Evolutionary conservation across 2,113 vertebrate genomes (phyloP).

Genomic region (Salvator merianae): DNA sequence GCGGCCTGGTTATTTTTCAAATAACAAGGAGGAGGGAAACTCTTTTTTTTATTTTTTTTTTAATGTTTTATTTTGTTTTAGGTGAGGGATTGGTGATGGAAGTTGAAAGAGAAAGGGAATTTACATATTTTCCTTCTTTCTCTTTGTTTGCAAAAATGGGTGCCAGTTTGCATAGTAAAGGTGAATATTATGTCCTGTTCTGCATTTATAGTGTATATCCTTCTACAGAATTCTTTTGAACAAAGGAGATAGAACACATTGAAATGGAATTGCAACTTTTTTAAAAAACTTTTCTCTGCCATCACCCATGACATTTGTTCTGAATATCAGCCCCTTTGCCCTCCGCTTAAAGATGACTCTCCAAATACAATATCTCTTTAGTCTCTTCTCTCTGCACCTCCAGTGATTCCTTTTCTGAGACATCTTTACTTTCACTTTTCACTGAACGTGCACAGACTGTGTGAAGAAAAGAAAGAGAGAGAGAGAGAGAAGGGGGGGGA

Average conservation of each 20-base stretch:
- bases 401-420: neutral
- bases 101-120: slow-evolving; percentile 33
- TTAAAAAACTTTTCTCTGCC: slow-evolving; percentile 2
- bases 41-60: slow-evolving; percentile 14
- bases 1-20: slow-evolving; percentile 69
- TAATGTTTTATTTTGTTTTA: slow-evolving; percentile 29
- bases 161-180: slow-evolving; percentile 58
- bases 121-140: slow-evolving; percentile 69
- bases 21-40: slow-evolving; percentile 47
- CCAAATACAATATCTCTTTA: neutral
- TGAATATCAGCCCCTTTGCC: neutral
- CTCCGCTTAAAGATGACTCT: neutral
- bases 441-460: no score
- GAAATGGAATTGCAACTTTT: slow-evolving; percentile 8
- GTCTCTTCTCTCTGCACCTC: slow-evolving; percentile 54
- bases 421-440: neutral
- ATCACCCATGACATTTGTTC: neutral
- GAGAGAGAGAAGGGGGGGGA: no score
- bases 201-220: slow-evolving; percentile 15
- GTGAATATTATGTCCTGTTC: slow-evolving; percentile 54
- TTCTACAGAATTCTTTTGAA: neutral
- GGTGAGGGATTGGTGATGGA: neutral
- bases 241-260: slow-evolving; percentile 20
- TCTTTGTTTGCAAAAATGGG: slow-evolving; percentile 76
- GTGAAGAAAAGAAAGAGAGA: no score